Base-by-base conservation (phyloP, 2,113 vertebrate genomes). In the Oceanodroma tethys region DNA sequence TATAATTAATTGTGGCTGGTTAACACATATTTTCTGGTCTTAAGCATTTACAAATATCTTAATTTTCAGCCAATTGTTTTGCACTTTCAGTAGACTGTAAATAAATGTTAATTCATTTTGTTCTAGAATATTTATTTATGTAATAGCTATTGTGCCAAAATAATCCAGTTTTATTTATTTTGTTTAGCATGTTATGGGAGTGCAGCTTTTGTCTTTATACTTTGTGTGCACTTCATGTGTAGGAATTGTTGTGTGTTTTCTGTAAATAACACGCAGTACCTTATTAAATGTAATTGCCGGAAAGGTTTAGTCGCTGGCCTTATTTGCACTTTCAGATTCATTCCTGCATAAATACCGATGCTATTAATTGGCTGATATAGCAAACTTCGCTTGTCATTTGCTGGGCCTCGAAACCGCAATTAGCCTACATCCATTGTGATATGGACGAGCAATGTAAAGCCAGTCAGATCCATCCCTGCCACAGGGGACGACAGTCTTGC, bases 81-180 rank as follows among this genome's bases (percentile, higher is more conserved):
- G 98, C 98, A 98, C 98, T 98, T 98, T 97, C 96, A 92, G 50
- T 97, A 97, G 97, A 98, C 86, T 98, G 97, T 98, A 99, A 98
- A 98, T 98, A 97, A 95, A 92, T 90, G 96, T 97, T 96, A 98
- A 98, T 98, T 97, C 72, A 72, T 93, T 94, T 89, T 74, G 72
- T 91, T 98, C 97, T 98, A 98, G 92, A 98, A 88, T 98, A 98
- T 99, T 98, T 98, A 98, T 98, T 96, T 98, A 96, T 98, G 94
- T 98, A 90, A 94, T 95, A 95, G 93, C 95, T 96, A 95, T 97
- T 98, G 98, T 99, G 98, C 98, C 98, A 98, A 98, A 97, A 98
- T 97, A 97, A 97, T 98, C 98, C 89, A 87, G 90, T 98, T 98
- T 98, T 98, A 98, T 99, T 99, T 98, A 97, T 98, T 98, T 98